Base-by-base conservation (phyloP, 2,888 invertebrate species). In the Horisme vitalbata region DNA sequence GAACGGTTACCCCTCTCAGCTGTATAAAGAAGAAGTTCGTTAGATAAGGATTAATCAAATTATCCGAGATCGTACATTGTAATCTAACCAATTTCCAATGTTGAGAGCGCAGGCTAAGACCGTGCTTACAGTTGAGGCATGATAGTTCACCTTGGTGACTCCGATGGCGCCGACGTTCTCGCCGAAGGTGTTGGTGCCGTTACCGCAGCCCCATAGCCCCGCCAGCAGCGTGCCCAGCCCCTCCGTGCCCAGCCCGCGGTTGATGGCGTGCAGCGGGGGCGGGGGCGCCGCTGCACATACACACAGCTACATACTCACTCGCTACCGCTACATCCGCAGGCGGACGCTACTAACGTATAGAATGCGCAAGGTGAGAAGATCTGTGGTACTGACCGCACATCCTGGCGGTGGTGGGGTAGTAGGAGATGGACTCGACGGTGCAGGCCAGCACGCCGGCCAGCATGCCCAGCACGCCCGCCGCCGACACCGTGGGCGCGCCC, bases 101-200 rank as follows among this genome's bases (percentile, higher is more conserved):
- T 11, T 4, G 12, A 13, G 3, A 9, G 26, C 27, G 8, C 12
- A 9, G 8, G 4, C 6, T 4, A 14, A 23, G 3, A 8, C 11
- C 28, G 12, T 7, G 12, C 2, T 13, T 3, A 21, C 12, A 4
- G 24, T 10, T 1, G 24, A 9, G 18, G 2, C 24, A 9, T 5
- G 24, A 9, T 1, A 12, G 1, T 24, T 45, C 64, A 95, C 95
- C 90, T 95, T 94, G 1, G 96, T 96, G 1, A 96, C 94, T 20
- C 96, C 96, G 55, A 97, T 96, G 1, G 96, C 96, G 0, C 96
- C 97, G 27, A 97, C 96, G 74, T 97, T 97, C 75, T 96, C 96
- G 0, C 96, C 95, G 70, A 97, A 97, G 2, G 96, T 96, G 59
- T 96, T 97, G 32, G 96, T 96, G 0, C 96, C 96, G 65, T 95